Base-by-base conservation (phyloP, 1,140 invertebrate genomes). In the Ips typographus region DNA sequence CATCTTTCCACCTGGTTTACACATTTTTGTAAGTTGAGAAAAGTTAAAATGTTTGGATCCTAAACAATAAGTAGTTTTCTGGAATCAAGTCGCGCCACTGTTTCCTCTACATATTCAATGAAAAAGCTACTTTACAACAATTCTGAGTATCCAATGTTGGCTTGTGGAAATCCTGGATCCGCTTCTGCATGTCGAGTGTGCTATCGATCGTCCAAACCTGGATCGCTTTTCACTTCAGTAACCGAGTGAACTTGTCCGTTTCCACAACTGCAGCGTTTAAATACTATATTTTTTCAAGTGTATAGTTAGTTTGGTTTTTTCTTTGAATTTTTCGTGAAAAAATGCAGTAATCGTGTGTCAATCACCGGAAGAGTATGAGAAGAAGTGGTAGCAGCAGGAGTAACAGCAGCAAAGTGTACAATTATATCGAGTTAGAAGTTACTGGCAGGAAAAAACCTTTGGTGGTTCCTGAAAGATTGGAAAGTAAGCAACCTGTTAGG, bases 161-260 rank as follows among this genome's bases (percentile, higher is more conserved):
- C 22, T 22, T 22, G 1, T 53, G 63, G 56, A 67, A 59, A 67
- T 59, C n/a, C 57, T 53, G 7, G 47, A 60, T 67, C 56, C 65
- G 56, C 42, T 59, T 51, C 65, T 67, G 65, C 57, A 53, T 60
- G 8, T 57, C 56, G 36, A 5, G 51, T 39, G 7, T 42, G 37
- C 22, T 69, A 69, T 69, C 59, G 59, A 63, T 63, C 59, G 57
- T 4, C 55, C 22, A 36, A 44, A 62, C 42, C 52, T 57, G 59
- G 49, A 47, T 36, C 44, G 41, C 40, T 57, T 57, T 69, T 64
- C 42, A 39, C 47, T 56, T 38, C 68, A 69, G 68, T 69, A 69
- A 69, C 68, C 68, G 68, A 69, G 44, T 69, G 53, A 69, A 69
- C 68, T 69, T 64, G 57, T 37, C 4, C 40, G 42, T 43, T 56